Evolutionary conservation across 1,140 invertebrate species (phyloP).

Genomic region (Riptortus pedestris): DNA sequence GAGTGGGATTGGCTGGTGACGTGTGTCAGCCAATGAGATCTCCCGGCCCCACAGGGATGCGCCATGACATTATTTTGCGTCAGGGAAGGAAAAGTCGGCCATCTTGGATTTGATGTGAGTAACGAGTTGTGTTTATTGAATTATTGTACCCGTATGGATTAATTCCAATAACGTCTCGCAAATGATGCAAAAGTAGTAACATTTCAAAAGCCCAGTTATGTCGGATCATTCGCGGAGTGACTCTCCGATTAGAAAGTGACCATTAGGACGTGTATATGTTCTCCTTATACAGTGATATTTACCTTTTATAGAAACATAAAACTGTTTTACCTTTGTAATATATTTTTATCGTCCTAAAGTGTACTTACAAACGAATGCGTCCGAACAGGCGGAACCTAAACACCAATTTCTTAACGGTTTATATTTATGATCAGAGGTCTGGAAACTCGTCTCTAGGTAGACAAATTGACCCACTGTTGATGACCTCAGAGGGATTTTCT

Average conservation of each 20-base stretch:
- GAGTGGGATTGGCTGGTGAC: constrained; percentile 13
- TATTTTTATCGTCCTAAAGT: background rate
- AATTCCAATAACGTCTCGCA: constrained; percentile 1
- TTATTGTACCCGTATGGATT: constrained; percentile 22
- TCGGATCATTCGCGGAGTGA: background rate
- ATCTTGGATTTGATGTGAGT: constrained; percentile 34
- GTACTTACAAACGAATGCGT: background rate
- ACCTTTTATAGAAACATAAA: background rate
- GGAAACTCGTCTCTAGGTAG: constrained; percentile 9
- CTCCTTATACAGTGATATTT: background rate
- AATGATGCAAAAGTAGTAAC: background rate
- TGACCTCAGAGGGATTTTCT: constrained; percentile 26
- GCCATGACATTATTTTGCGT: constrained; percentile 32
- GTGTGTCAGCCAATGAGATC: constrained; percentile 4
- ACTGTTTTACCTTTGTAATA: background rate
- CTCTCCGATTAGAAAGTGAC: background rate
- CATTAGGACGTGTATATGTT: background rate
- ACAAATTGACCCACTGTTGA: constrained; percentile 24
- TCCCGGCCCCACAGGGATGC: constrained; percentile 27
- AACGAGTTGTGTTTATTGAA: constrained; percentile 29
- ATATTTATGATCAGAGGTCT: background rate
- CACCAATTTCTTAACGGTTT: background rate
- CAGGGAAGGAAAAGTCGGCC: constrained; percentile 33
- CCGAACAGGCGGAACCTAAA: background rate
- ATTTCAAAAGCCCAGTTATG: background rate